Conservation (phyloP, 2,888 invertebrate genomes). For the Syritta pipiens region DNA sequence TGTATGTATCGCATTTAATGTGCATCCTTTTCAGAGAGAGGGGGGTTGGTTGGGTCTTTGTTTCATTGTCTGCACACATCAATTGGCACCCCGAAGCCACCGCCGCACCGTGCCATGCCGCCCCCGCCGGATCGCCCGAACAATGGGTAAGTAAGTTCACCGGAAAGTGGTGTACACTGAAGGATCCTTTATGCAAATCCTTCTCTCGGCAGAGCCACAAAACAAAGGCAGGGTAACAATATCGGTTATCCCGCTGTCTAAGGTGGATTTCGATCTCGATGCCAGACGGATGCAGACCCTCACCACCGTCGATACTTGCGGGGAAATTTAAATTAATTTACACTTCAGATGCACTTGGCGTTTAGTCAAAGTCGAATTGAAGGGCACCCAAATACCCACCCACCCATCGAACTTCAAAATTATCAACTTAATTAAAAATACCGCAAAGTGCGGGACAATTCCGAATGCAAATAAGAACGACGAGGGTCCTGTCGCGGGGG, state of each 20-base stretch:
- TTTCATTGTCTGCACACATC: conserved; percentile 40
- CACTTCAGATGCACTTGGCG: conserved; percentile 20
- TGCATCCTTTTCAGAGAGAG: conserved; percentile 8
- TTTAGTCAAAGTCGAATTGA: conserved; percentile 20
- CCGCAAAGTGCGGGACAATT: background rate
- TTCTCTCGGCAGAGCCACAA: conserved; percentile 9
- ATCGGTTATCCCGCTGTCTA: background rate
- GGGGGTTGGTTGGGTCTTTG: background rate
- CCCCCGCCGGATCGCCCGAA: background rate
- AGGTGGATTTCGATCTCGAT: conserved; percentile 24
- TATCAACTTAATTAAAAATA: conserved; percentile 37
- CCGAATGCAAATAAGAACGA: conserved; percentile 24
- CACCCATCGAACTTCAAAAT: background rate
- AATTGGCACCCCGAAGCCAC: conserved; percentile 6
- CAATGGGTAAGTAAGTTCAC: conserved; percentile 24
- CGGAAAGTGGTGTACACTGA: conserved; percentile 29
- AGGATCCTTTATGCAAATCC: conserved; percentile 41
- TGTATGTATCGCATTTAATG: conserved; percentile 45
- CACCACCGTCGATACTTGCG: conserved; percentile 27
- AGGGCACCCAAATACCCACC: background rate
- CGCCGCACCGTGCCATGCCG: too few relatives aligned
- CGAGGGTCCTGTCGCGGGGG: too few relatives aligned
- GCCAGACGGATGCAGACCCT: conserved; percentile 14
- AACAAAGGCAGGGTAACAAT: conserved; percentile 30
- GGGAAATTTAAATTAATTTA: conserved; percentile 46